These are phyloP conservation scores for Phylloscopus whistleri DNA, from an alignment of 2,113 vertebrate species.

Conservation along the genomic window DNA sequence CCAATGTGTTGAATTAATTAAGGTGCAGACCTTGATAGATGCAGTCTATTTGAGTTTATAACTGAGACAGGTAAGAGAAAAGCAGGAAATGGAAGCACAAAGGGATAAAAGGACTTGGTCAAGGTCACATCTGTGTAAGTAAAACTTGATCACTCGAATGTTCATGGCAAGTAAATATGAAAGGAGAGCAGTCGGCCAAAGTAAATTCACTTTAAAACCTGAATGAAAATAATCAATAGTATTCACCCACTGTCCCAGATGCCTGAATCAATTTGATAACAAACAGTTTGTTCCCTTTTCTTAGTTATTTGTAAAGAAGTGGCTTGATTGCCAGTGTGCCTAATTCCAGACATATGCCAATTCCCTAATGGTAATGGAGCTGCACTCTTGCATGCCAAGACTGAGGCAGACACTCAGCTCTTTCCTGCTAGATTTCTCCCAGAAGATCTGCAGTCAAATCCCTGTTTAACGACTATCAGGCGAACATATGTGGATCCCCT, in stretches of 20 bases:
- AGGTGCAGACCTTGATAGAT: not conserved
- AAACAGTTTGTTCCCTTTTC: conserved; percentile 41
- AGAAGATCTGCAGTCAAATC: conserved; percentile 43
- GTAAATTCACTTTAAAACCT: conserved; percentile 55
- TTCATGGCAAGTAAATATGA: conserved; percentile 47
- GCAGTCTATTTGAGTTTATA: not conserved
- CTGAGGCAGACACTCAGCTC: conserved; percentile 13
- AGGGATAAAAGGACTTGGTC: conserved; percentile 1
- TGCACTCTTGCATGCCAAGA: conserved; percentile 22
- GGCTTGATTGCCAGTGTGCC: conserved; percentile 49
- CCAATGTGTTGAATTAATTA: not conserved
- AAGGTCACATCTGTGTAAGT: conserved; percentile 53
- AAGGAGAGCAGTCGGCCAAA: conserved; percentile 36
- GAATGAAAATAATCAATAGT: conserved; percentile 52
- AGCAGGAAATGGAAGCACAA: conserved; percentile 13
- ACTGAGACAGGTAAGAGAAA: not conserved
- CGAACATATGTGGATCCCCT: conserved; percentile 31
- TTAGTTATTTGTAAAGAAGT: conserved; percentile 50
- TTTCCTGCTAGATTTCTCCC: conserved; percentile 41
- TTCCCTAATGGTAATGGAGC: conserved; percentile 42
- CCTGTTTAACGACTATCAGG: conserved; percentile 17
- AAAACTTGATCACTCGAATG: not conserved
- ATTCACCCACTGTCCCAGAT: conserved; percentile 41
- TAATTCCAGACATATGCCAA: conserved; percentile 60
- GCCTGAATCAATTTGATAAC: conserved; percentile 61